Conservation (phyloP, 2,113 vertebrate species). For the Tragelaphus buxtoni region DNA sequence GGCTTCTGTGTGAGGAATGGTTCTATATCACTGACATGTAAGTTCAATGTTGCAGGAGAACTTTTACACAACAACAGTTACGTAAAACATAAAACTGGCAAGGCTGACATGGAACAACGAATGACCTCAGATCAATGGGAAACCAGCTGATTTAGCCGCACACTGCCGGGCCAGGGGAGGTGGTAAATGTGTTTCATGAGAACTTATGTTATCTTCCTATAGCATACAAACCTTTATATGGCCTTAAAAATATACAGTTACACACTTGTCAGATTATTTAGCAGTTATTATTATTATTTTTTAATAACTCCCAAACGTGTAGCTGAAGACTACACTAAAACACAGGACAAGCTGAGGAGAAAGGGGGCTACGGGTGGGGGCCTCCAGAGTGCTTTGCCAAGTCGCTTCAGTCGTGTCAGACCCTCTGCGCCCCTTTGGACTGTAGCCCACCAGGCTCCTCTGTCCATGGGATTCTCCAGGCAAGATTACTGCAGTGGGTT, state of each 20-base stretch:
- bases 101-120: background rate
- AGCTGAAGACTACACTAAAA: background rate
- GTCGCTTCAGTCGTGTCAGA: background rate
- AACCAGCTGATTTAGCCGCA: background rate
- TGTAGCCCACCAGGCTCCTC: background rate
- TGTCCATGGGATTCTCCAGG: background rate
- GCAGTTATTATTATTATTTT: background rate
- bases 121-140: background rate
- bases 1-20: background rate
- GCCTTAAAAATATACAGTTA: background rate
- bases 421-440: background rate
- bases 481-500: background rate
- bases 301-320: background rate
- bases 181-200: background rate
- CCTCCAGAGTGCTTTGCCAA: background rate
- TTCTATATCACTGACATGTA: background rate
- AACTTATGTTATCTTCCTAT: background rate
- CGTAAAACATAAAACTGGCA: conserved; percentile 42
- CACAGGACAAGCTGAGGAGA: background rate
- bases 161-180: background rate
- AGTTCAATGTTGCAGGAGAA: background rate
- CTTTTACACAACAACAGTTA: conserved; percentile 52
- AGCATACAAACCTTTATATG: background rate
- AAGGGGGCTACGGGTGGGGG: background rate
- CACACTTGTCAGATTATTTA: background rate